Base-by-base conservation (phyloP, 2,888 invertebrate genomes). In the Malthinus flaveolus region DNA sequence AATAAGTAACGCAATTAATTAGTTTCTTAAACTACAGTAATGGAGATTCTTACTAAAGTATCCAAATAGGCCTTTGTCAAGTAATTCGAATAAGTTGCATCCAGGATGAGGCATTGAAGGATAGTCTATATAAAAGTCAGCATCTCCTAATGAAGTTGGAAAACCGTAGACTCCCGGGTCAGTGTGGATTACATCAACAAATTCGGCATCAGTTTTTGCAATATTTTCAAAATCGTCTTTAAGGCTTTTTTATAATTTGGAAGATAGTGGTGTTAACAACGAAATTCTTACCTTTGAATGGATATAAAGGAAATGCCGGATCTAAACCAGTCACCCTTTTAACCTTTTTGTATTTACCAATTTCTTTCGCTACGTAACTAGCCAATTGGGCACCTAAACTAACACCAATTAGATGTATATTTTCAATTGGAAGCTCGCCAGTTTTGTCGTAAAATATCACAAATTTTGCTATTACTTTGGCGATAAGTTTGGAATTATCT, bases 261-360 rank as follows among this genome's bases (percentile, higher is more conserved):
- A 23, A 23, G 3, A 23, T 3, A 23, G 5, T 23, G 2, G 2
- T 2, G 2, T 23, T 3, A 23, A 23, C 5, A 3, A 3, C 5
- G 5, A 23, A 23, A 23, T 23, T 13, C 13, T 13, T 42, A 42
- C 39, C 39, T 42, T 9, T 39, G 10, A 8, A 1, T 9, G 39
- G 68, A 85, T 84, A 75, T 90, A 92, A 1, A 90, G 93, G 93
- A 70, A 87, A 86, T 0, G 93, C 93, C 0, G 93, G 92, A 74
- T 94, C 93, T 53, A 94, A 74, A 1, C 73, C 77, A 1, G 77
- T 78, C 58, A 78, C 76, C 59, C 76, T 70, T 2, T 72, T 71
- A 51, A 78, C 66, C 45, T 65, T 68, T 13, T 74, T 44, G 4
- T 55, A 58, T 15, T 79, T 76, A 62, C 80, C 82, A 53, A 91